Evolutionary conservation across 2,113 vertebrate genomes (phyloP).

Genomic region (Muscicapa adusta): DNA sequence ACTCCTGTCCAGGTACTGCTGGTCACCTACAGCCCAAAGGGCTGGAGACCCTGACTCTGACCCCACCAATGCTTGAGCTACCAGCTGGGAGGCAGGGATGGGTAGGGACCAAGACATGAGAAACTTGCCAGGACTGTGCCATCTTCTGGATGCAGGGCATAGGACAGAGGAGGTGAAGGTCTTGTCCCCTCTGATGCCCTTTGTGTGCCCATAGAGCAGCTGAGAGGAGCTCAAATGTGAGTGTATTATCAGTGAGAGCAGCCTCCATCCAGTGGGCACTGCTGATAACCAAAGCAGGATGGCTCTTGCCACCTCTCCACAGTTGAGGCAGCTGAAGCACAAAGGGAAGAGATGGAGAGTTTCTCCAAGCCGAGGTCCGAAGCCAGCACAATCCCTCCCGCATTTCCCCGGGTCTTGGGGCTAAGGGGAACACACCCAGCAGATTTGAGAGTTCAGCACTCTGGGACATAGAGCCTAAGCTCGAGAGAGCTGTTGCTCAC

Average conservation of each 20-base stretch:
- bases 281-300: background rate
- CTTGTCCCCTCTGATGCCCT: background rate
- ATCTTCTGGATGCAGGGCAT: background rate
- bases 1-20: background rate
- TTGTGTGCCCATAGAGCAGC: fast-evolving
- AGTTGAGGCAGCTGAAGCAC: background rate
- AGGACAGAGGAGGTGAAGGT: background rate
- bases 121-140: background rate
- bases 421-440: background rate
- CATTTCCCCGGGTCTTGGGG: background rate
- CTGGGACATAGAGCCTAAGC: background rate
- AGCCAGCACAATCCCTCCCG: background rate
- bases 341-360: background rate
- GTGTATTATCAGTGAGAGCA: background rate
- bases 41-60: background rate
- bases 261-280: background rate
- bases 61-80: background rate
- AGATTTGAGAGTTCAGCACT: background rate
- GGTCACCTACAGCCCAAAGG: background rate
- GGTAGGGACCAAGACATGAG: background rate
- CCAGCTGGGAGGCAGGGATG: background rate
- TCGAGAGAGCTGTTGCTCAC: background rate
- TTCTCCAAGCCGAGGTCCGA: background rate
- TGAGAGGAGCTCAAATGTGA: background rate
- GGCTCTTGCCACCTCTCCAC: background rate